A percentile compares a stretch with the other conserved stretches of the same genome.
Conservation (phyloP, 1,140 invertebrate species). For the Sipha flava region DNA sequence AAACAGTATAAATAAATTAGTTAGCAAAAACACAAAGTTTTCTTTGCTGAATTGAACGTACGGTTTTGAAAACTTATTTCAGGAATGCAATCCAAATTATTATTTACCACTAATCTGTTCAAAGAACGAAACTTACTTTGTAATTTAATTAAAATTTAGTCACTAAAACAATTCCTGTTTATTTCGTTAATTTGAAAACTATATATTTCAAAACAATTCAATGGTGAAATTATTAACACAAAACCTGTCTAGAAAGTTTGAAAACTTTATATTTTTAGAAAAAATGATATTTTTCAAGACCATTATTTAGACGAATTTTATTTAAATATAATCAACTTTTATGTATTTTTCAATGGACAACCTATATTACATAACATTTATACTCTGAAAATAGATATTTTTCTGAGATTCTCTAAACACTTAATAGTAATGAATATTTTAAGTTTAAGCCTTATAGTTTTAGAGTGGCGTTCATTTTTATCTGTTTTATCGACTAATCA, state of each 20-base stretch:
- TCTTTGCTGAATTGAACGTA: neutral
- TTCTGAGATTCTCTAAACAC: too few species aligned
- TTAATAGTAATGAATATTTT: too few species aligned
- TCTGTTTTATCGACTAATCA: too few species aligned
- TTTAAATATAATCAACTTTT: too few species aligned
- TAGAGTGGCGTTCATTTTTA: too few species aligned
- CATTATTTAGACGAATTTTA: too few species aligned
- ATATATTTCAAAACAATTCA: neutral
- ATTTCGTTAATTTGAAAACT: neutral
- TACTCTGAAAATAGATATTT: too few species aligned
- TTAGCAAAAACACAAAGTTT: neutral
- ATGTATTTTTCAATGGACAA: too few species aligned
- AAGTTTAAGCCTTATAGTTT: too few species aligned
- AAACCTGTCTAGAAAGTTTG: neutral
- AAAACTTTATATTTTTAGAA: too few species aligned
- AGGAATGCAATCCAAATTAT: neutral
- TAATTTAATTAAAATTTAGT: conserved; percentile 6
- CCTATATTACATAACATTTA: too few species aligned
- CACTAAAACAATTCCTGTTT: neutral
- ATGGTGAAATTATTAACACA: neutral
- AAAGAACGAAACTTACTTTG: neutral
- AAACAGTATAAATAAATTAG: conserved; percentile 5
- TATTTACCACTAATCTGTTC: neutral
- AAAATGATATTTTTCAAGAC: too few species aligned
- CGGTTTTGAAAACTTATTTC: neutral